Evolutionary conservation across 2,888 invertebrate genomes (phyloP), one percentile per base, ranked within the genome.

Genomic region (Pseudanteris insignis): DNA sequence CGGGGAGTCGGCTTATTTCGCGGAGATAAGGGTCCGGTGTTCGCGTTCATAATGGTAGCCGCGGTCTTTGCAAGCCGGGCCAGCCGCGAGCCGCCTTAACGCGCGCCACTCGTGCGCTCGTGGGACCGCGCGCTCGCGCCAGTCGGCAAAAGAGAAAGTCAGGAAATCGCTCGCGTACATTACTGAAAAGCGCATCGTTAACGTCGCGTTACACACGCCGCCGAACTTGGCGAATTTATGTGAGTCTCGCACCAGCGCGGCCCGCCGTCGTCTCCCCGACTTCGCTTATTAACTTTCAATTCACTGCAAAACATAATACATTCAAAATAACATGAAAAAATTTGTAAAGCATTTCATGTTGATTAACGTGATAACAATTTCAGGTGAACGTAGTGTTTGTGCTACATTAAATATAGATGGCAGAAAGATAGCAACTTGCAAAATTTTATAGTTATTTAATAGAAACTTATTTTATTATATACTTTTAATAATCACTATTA

Each of bases 21-120:
- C 68, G 61, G 63, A 71, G 74, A 74, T 73, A 74, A 73, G 71
- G 67, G 67, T 66, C 48, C 61, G 66, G 65, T 47, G 61, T 70
- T 71, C 67, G 70, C 69, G 70, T 74, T 75, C 71, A 68, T 72
- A 74, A 74, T 71, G 73, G 67, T 48, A 47, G 57, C 53, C 53
- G 55, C 63, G 46, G 40, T 64, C 63, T 58, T 62, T 47, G 53
- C 65, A 50, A 51, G 65, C 55, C 44, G 6, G 48, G 18, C n/a
- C n/a, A n/a, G n/a, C 18, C 18, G 18, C 18, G 18, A 18, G 18
- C 6, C 18, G 18, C 18, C 4, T 18, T 18, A 18, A 4, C 70
- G 37, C 30, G 14, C 6, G 32, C 12, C 13, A 18, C 6, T 6
- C 69, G 70, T 68, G 70, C 70, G 69, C 70, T 71, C 73, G 48